phyloP scores from a whole-genome alignment of 1,140 invertebrate genomes.

The Orussus abietinus region DNA sequence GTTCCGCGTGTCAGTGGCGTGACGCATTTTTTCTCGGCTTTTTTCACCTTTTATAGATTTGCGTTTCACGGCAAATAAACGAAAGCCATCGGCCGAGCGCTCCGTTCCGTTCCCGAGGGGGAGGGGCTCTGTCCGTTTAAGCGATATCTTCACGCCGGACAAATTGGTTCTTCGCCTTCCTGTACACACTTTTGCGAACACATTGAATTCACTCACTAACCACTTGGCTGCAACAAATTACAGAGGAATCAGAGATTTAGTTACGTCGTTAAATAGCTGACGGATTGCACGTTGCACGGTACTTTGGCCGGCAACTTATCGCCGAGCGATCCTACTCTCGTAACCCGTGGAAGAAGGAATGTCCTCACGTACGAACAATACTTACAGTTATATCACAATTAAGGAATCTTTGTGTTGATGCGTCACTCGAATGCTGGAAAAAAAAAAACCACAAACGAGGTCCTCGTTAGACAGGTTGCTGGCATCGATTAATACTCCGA shows the following conservation, averaged over 20 bases:
- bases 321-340: too few relatives aligned
- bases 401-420: conserved; percentile 46
- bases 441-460: conserved; percentile 21
- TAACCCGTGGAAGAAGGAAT: too few relatives aligned
- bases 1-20: conserved; percentile 23
- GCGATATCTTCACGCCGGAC: conserved; percentile 23
- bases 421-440: conserved; percentile 55
- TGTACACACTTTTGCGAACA: conserved; percentile 36
- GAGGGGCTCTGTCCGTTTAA: conserved; percentile 21
- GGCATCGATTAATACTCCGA: too few relatives aligned
- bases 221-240: conserved; percentile 38
- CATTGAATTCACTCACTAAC: conserved; percentile 46
- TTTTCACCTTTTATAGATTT: conserved; percentile 12
- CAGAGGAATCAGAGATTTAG: neutral
- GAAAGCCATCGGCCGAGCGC: conserved; percentile 28
- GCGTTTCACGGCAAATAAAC: conserved; percentile 34
- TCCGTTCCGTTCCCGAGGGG: conserved; percentile 20
- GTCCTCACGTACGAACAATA: too few relatives aligned
- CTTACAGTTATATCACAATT: conserved; percentile 54
- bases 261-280: too few relatives aligned
- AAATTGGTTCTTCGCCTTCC: conserved; percentile 28
- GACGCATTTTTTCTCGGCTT: conserved; percentile 14
- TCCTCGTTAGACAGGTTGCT: too few relatives aligned
- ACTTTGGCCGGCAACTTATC: too few relatives aligned
- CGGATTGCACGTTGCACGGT: too few relatives aligned